Percentiles rank a stretch among this genome's conserved stretches.
Evolutionary conservation across 2,888 invertebrate species (phyloP).

Genomic region (Ophonus ardosiacus): DNA sequence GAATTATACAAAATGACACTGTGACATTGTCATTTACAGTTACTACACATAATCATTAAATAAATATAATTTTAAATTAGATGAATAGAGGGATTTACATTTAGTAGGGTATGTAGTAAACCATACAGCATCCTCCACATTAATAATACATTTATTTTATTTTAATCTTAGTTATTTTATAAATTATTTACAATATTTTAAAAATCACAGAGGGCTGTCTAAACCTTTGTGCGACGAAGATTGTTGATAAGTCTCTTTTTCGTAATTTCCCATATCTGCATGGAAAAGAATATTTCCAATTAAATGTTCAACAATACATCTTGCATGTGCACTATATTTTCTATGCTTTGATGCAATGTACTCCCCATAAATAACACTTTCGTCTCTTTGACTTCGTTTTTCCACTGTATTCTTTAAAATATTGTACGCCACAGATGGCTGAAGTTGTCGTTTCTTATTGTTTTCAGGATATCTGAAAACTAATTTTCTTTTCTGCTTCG

Average conservation of each 20-base stretch:
- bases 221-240: not conserved
- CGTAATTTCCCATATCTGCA: slow-evolving; percentile 15
- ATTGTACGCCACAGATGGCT: not conserved
- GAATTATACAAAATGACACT: too few relatives aligned
- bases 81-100: too few relatives aligned
- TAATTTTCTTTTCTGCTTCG: not conserved
- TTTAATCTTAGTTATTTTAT: too few relatives aligned
- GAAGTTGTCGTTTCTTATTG: not conserved
- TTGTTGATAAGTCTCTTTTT: not conserved
- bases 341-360: slow-evolving; percentile 5
- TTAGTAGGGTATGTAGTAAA: too few relatives aligned
- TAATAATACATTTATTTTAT: too few relatives aligned
- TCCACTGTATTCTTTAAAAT: not conserved
- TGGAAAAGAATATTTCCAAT: slow-evolving; percentile 9
- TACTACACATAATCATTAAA: too few relatives aligned
- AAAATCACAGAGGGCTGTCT: too few relatives aligned
- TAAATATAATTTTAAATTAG: too few relatives aligned
- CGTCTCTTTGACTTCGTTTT: not conserved
- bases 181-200: too few relatives aligned
- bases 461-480: not conserved
- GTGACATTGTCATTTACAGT: too few relatives aligned
- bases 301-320: not conserved
- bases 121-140: too few relatives aligned
- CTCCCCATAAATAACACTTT: not conserved
- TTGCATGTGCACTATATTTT: not conserved